Percentiles rank a stretch among this genome's conserved stretches.
Evolutionary conservation across 2,888 invertebrate species (phyloP).

Genomic region (Herminia tarsipennalis): DNA sequence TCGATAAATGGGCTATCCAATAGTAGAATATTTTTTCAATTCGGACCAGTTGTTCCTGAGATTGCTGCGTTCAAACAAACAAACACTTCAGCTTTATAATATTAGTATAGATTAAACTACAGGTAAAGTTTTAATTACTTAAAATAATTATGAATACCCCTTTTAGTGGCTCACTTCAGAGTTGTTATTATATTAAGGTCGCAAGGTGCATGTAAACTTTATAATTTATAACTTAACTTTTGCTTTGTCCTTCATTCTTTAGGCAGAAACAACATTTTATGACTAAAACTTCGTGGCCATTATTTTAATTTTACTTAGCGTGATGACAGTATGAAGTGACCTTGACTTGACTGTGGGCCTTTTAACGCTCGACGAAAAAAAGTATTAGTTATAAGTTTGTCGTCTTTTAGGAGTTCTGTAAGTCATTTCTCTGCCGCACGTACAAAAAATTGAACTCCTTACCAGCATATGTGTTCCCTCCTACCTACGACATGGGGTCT

Average conservation of each 20-base stretch:
- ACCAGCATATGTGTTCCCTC: too few species aligned
- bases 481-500: too few species aligned
- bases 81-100: too few species aligned
- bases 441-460: too few species aligned
- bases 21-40: too few species aligned
- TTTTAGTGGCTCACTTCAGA: slow-evolving; percentile 1
- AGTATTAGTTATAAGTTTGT: too few species aligned
- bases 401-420: too few species aligned
- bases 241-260: slow-evolving; percentile 8
- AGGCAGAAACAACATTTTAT: neutral
- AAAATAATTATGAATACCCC: neutral
- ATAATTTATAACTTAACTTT: slow-evolving; percentile 29
- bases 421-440: too few species aligned
- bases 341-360: neutral
- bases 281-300: neutral
- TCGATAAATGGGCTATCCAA: too few species aligned
- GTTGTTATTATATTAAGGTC: slow-evolving; percentile 7
- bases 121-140: neutral
- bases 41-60: too few species aligned
- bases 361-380: too few species aligned
- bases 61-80: too few species aligned
- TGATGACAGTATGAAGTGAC: neutral
- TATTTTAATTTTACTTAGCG: neutral
- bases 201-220: slow-evolving; percentile 9
- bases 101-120: neutral